Conservation (phyloP, 2,888 invertebrate genomes). For the Scrobipalpa costella region DNA sequence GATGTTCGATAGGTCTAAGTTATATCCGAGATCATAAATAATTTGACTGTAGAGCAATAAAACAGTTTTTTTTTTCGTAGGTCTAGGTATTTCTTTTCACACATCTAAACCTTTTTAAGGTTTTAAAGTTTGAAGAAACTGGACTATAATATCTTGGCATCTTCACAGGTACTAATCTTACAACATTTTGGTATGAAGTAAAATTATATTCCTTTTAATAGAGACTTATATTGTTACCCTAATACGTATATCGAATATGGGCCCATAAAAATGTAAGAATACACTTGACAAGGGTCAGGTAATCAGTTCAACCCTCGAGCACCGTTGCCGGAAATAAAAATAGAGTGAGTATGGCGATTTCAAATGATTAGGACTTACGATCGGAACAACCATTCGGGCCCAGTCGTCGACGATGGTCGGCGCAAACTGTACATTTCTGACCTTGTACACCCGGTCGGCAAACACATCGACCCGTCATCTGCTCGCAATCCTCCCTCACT, state of each 20-base stretch:
- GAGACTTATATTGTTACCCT: background rate
- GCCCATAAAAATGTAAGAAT: slow-evolving; percentile 30
- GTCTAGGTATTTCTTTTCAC: too few species aligned
- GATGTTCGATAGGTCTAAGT: too few species aligned
- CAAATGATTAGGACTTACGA: slow-evolving; percentile 57
- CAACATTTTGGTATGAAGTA: too few species aligned
- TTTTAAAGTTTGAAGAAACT: too few species aligned
- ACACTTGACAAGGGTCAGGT: slow-evolving; percentile 34
- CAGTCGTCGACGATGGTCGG: slow-evolving; percentile 87
- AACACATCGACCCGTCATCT: slow-evolving; percentile 95
- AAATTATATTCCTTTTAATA: background rate
- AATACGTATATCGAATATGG: slow-evolving; percentile 1
- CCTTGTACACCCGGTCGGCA: slow-evolving; percentile 92
- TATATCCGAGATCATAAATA: too few species aligned
- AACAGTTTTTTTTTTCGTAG: too few species aligned
- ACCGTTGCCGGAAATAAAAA: slow-evolving; percentile 21
- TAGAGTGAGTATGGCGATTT: slow-evolving; percentile 9
- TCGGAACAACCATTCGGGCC: slow-evolving; percentile 85
- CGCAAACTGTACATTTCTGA: slow-evolving; percentile 92
- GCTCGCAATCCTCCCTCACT: slow-evolving; percentile 94
- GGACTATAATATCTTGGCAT: too few species aligned
- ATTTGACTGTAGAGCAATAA: too few species aligned
- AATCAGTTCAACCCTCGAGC: slow-evolving; percentile 27
- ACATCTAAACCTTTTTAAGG: too few species aligned
- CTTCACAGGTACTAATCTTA: too few species aligned